Evolutionary conservation across 2,113 vertebrate species (phyloP).

Genomic region (Panurus biarmicus): DNA sequence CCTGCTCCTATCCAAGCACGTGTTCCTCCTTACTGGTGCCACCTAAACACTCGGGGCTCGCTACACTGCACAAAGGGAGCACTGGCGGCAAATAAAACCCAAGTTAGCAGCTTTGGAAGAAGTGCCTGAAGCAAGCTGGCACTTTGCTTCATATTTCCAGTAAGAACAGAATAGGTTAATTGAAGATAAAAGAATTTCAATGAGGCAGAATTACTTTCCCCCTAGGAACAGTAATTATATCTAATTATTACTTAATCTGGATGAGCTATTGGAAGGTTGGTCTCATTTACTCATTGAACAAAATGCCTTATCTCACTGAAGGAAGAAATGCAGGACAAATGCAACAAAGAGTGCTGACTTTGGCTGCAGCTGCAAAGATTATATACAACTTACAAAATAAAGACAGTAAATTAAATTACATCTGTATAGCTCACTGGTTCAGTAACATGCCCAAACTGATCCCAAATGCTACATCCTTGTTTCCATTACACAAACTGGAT

Average conservation of each 20-base stretch:
- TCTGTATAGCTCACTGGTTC: background rate
- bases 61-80: background rate
- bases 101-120: background rate
- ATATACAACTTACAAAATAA: background rate
- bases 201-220: conserved; percentile 12
- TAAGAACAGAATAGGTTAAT: conserved; percentile 19
- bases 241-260: conserved; percentile 52
- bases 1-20: fast-evolving
- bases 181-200: conserved; percentile 51
- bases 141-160: background rate
- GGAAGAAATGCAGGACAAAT: background rate
- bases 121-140: background rate
- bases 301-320: background rate
- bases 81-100: background rate
- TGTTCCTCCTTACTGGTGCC: background rate
- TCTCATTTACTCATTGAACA: background rate
- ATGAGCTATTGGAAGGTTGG: conserved; percentile 27
- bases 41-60: fast-evolving
- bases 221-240: conserved; percentile 37
- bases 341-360: background rate
- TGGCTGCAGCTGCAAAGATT: background rate
- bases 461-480: background rate
- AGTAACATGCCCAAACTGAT: background rate
- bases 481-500: background rate
- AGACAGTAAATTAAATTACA: background rate